Conservation (phyloP, 2,113 vertebrate genomes). For the Siniperca knerii region DNA sequence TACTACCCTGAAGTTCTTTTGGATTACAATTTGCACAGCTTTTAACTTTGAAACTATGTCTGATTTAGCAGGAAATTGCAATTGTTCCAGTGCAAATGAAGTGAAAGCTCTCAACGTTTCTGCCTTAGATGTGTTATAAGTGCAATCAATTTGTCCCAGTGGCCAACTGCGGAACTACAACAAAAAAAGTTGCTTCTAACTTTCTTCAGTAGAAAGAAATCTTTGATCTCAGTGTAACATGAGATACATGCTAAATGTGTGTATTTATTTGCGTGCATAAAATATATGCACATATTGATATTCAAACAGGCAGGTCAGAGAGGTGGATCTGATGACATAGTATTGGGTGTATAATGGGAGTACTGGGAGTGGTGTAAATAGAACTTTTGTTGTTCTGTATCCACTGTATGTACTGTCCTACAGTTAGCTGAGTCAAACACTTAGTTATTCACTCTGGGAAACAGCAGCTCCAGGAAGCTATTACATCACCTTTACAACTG, state of each 20-base stretch:
- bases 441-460: constrained; percentile 36
- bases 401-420: constrained; percentile 1
- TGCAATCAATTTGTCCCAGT: no score
- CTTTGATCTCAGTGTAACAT: neutral
- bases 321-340: constrained; percentile 2
- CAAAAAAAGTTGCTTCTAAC: neutral
- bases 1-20: no score
- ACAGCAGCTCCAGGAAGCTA: constrained; percentile 47
- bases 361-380: constrained; percentile 34
- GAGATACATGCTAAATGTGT: neutral
- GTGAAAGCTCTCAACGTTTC: no score
- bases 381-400: neutral
- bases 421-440: constrained; percentile 25
- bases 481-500: constrained; percentile 64
- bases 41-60: no score
- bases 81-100: no score
- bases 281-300: neutral
- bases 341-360: neutral
- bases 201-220: neutral
- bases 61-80: no score
- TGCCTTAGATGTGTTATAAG: no score
- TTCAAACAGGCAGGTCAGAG: neutral
- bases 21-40: no score
- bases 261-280: neutral
- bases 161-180: no score